These are phyloP conservation scores for Ligdia adustata DNA, from an alignment of 2,888 invertebrate species.

Conservation along the genomic window DNA sequence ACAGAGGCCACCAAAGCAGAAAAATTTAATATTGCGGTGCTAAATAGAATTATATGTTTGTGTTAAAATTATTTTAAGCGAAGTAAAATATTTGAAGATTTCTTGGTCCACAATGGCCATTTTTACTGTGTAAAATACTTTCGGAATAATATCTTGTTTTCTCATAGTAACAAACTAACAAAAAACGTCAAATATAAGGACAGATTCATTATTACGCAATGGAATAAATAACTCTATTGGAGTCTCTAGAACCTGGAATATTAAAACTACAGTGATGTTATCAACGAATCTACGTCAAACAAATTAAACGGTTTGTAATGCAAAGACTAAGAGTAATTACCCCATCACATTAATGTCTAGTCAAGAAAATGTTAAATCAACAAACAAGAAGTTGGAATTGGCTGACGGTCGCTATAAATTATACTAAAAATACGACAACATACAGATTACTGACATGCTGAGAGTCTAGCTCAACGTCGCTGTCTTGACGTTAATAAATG, in stretches of 20 bases:
- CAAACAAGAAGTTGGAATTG: conserved; percentile 26
- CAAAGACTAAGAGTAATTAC: conserved; percentile 12
- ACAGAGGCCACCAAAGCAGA: background rate
- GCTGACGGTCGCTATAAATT: conserved; percentile 34
- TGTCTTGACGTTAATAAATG: conserved; percentile 27
- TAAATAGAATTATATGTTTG: background rate
- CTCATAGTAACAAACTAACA: too few relatives aligned
- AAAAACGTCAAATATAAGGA: too few relatives aligned
- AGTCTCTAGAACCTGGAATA: background rate
- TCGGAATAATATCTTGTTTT: too few relatives aligned
- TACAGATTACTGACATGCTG: conserved; percentile 9
- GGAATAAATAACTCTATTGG: conserved; percentile 2
- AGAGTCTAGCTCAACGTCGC: conserved; percentile 9
- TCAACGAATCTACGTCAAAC: conserved; percentile 2
- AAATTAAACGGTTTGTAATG: conserved; percentile 8
- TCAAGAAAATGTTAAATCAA: conserved; percentile 28
- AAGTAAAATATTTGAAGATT: too few relatives aligned
- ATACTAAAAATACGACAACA: conserved; percentile 33
- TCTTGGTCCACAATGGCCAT: too few relatives aligned
- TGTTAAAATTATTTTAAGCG: background rate
- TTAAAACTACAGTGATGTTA: conserved; percentile 3
- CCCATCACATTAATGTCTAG: conserved; percentile 24
- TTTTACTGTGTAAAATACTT: too few relatives aligned
- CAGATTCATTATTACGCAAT: background rate
- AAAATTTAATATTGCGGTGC: too few relatives aligned